phyloP scores from a whole-genome alignment of 2,113 vertebrate species.

The Oryzias celebensis region DNA sequence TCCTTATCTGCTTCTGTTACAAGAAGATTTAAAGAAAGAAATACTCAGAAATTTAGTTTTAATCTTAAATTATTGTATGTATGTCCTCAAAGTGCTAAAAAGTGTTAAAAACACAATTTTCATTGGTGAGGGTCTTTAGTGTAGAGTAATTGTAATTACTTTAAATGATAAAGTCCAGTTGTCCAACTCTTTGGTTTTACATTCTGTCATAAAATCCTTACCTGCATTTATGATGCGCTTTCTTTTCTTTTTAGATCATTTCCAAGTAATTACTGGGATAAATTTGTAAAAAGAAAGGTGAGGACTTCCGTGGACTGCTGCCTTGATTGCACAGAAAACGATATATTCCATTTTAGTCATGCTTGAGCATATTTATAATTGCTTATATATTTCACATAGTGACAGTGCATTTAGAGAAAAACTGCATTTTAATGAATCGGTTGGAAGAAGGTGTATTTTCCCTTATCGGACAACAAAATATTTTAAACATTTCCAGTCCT shows the following conservation, averaged over 20 bases:
- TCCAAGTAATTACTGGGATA: constrained; percentile 98
- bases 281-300: constrained; percentile 93
- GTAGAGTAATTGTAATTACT: background rate
- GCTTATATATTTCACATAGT: constrained; percentile 25
- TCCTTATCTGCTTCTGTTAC: too few species aligned
- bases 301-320: constrained; percentile 6
- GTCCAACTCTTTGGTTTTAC: too few species aligned
- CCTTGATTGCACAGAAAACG: background rate
- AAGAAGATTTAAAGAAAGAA: too few species aligned
- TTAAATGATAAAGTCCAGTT: too few species aligned
- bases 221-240: background rate
- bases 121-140: too few species aligned
- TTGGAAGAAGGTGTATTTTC: constrained; percentile 49
- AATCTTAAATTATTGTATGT: too few species aligned
- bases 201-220: too few species aligned
- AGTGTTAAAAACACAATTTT: too few species aligned
- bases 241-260: constrained; percentile 84
- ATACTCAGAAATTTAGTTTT: too few species aligned
- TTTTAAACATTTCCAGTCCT: constrained; percentile 17
- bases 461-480: constrained; percentile 11
- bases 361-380: constrained; percentile 10
- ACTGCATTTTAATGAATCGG: constrained; percentile 42
- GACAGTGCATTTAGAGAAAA: constrained; percentile 32
- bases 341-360: background rate
- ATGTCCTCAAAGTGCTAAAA: too few species aligned